phyloP scores from a whole-genome alignment of 2,888 invertebrate species.

The Bhutanitis thaidina region DNA sequence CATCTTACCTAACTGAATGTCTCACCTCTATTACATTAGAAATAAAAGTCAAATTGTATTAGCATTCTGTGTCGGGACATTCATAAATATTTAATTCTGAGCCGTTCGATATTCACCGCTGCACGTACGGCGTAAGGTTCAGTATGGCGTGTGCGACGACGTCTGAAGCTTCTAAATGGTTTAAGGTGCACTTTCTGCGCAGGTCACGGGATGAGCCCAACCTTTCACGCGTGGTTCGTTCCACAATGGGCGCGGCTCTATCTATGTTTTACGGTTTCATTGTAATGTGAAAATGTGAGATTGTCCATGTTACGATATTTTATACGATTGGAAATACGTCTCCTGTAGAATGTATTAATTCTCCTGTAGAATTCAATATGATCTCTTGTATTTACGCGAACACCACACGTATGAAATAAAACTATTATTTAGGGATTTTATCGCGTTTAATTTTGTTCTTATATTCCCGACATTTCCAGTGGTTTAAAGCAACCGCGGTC shows the following conservation, averaged over 20 bases:
- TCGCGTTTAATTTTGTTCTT: too few species aligned
- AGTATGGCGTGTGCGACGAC: slow-evolving; percentile 16
- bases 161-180: slow-evolving; percentile 33
- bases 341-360: background rate
- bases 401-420: too few species aligned
- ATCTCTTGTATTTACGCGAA: too few species aligned
- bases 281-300: slow-evolving; percentile 34
- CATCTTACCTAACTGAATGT: slow-evolving; percentile 21
- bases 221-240: slow-evolving; percentile 71
- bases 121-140: slow-evolving; percentile 21
- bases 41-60: slow-evolving; percentile 41
- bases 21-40: slow-evolving; percentile 32
- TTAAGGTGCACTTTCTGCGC: slow-evolving; percentile 59
- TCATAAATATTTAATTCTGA: slow-evolving; percentile 17
- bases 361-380: background rate
- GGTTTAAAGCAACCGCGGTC: too few species aligned
- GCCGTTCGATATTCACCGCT: slow-evolving; percentile 26
- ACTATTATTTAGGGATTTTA: too few species aligned
- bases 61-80: slow-evolving; percentile 35
- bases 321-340: slow-evolving; percentile 21
- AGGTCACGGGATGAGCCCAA: slow-evolving; percentile 77
- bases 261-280: slow-evolving; percentile 38
- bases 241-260: slow-evolving; percentile 54
- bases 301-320: slow-evolving; percentile 32
- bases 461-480: too few species aligned